Percentiles rank a stretch among this genome's conserved stretches.
Conservation (phyloP, 2,113 vertebrate species). For the Indicator indicator region DNA sequence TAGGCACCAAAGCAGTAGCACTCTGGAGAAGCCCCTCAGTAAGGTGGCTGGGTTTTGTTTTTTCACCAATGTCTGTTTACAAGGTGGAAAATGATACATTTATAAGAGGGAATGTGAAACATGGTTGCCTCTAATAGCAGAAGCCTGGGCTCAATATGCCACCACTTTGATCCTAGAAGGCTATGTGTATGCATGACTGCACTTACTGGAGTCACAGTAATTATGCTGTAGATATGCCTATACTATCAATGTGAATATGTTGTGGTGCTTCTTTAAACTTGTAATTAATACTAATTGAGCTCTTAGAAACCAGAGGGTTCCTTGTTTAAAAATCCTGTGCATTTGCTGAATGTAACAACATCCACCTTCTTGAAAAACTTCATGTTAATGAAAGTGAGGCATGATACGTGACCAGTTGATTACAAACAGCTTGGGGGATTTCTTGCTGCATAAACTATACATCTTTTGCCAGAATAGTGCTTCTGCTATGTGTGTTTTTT, state of each 20-base stretch:
- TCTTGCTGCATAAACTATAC: neutral
- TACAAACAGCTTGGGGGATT: neutral
- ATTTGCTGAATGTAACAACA: neutral
- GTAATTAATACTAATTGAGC: constrained; percentile 62
- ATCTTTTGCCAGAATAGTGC: neutral
- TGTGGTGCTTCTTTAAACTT: constrained; percentile 48
- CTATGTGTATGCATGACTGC: constrained; percentile 3
- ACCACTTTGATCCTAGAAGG: constrained; percentile 19
- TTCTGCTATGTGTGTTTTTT: neutral
- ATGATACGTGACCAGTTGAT: neutral
- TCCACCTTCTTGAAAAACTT: neutral
- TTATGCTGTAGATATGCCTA: constrained; percentile 43
- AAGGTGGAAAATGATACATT: constrained; percentile 1
- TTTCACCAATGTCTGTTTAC: neutral
- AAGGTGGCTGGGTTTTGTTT: neutral
- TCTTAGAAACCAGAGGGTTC: neutral
- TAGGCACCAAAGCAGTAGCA: neutral
- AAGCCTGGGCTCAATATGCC: neutral
- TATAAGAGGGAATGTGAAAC: neutral
- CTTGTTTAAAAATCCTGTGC: neutral
- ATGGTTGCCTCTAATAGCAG: neutral
- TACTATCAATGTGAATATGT: constrained; percentile 38
- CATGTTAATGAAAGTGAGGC: neutral
- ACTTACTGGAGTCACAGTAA: constrained; percentile 43
- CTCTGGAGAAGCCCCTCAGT: neutral